phyloP scores from a whole-genome alignment of 2,113 vertebrate genomes.

The Sula dactylatra region DNA sequence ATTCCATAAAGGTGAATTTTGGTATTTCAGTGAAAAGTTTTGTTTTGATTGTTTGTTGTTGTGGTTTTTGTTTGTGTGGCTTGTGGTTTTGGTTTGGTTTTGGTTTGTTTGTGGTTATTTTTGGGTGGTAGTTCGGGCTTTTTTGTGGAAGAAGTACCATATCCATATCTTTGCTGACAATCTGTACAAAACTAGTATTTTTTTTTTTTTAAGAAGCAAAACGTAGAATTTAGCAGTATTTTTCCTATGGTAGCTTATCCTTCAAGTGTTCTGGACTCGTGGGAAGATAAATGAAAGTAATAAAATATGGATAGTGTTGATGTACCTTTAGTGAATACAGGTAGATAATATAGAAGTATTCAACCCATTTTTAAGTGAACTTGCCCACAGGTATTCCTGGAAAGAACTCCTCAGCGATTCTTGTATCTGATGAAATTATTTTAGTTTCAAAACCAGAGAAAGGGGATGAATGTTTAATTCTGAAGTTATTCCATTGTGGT shows the following conservation, averaged over 20 bases:
- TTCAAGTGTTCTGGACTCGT: background rate
- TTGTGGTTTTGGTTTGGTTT: background rate
- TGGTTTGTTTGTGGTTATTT: background rate
- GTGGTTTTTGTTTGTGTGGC: background rate
- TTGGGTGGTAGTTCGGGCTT: fast-evolving
- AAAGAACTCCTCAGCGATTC: background rate
- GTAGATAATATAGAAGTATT: background rate
- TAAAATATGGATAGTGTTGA: background rate
- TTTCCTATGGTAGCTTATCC: background rate
- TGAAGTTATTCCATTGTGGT: background rate
- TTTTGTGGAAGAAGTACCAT: background rate
- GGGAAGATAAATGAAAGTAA: background rate
- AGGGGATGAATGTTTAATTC: background rate
- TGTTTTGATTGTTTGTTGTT: background rate
- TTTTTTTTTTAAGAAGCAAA: background rate
- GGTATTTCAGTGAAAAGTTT: background rate
- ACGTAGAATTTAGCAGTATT: background rate
- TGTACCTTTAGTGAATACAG: background rate
- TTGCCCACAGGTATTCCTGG: background rate
- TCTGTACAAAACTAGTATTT: background rate
- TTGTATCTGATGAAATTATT: background rate
- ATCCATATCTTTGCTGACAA: background rate
- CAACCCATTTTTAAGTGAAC: background rate
- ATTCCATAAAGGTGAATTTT: background rate
- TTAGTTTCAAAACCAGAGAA: background rate